Conservation (phyloP, 2,113 vertebrate genomes). For the Balaeniceps rex region DNA sequence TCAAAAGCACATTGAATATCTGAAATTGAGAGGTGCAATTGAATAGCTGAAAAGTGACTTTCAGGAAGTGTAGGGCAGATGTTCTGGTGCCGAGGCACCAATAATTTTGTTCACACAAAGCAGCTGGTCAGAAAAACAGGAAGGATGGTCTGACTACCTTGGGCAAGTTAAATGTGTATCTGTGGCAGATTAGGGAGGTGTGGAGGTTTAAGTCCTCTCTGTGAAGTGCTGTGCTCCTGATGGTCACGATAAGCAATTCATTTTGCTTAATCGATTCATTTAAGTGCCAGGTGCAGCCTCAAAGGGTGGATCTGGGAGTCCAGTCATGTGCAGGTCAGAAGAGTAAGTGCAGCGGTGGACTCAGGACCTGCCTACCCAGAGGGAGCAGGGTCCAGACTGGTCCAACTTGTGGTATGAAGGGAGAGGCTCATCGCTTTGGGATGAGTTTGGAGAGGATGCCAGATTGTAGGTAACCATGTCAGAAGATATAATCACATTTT, state of each 20-base stretch:
- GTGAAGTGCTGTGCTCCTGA: not conserved
- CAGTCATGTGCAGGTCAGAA: not conserved
- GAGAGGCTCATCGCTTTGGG: rapidly evolving
- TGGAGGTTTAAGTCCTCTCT: not conserved
- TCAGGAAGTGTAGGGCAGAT: not conserved
- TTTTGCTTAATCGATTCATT: not conserved
- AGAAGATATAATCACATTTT: not conserved
- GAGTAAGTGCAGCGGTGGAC: not conserved
- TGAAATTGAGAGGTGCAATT: not conserved
- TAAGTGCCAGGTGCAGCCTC: not conserved
- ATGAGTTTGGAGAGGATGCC: not conserved
- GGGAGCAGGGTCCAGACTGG: not conserved
- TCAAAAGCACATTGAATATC: not conserved
- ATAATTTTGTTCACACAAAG: not conserved
- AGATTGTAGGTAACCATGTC: not conserved
- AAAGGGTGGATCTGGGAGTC: not conserved
- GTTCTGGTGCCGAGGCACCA: not conserved
- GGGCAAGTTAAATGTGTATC: rapidly evolving
- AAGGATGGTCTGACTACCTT: not conserved
- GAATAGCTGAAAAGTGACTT: not conserved
- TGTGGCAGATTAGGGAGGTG: not conserved
- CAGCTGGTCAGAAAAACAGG: not conserved
- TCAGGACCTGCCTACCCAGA: not conserved
- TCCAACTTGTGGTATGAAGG: rapidly evolving
- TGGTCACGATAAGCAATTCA: not conserved